phyloP scores from a whole-genome alignment of 2,113 vertebrate genomes.

The Rissa tridactyla region DNA sequence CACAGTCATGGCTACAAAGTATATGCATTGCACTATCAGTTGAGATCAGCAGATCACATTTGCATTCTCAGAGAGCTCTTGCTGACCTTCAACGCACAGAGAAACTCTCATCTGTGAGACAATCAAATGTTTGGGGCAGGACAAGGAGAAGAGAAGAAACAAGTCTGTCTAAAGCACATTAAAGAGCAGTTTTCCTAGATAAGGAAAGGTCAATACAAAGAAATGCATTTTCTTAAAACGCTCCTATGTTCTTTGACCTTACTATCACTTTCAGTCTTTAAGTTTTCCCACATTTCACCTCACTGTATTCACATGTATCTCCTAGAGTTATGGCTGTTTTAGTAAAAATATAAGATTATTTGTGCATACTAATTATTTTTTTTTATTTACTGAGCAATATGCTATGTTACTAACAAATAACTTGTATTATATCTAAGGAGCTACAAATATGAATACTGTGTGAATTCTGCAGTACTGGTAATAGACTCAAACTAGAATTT shows the following conservation, averaged over 20 bases:
- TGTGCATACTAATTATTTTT: background rate
- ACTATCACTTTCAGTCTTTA: background rate
- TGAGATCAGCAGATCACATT: background rate
- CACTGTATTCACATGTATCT: background rate
- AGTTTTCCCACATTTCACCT: background rate
- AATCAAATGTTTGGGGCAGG: background rate
- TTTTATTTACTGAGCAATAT: background rate
- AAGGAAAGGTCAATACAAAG: background rate
- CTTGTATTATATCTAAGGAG: background rate
- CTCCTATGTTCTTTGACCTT: background rate
- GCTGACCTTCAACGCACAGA: background rate
- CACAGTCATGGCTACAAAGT: background rate
- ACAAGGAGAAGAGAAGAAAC: background rate
- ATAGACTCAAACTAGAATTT: background rate
- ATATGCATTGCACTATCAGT: background rate
- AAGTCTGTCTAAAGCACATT: background rate
- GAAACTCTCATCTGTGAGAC: accelerated
- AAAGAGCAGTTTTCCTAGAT: background rate
- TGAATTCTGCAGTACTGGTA: background rate
- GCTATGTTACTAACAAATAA: background rate
- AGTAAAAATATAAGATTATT: background rate
- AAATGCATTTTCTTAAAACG: background rate
- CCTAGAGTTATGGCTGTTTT: background rate
- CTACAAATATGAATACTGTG: background rate
- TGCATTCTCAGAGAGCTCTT: background rate